These are phyloP conservation scores for Gobio gobio DNA, from an alignment of 2,113 vertebrate species.

Conservation along the genomic window DNA sequence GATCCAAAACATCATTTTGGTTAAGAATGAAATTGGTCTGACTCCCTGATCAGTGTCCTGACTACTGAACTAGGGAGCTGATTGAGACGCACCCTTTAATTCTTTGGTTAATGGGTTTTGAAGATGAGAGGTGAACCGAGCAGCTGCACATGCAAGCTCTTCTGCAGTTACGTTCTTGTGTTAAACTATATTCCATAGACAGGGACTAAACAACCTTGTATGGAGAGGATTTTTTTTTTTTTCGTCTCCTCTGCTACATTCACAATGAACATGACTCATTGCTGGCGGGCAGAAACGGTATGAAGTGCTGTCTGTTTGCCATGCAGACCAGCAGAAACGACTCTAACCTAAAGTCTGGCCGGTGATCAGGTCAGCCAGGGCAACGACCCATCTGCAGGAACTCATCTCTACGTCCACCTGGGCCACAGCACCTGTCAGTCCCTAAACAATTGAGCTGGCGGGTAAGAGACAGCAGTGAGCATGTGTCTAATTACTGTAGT, in stretches of 20 bases:
- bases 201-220: slow-evolving; percentile 25
- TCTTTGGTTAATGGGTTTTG: too few species aligned
- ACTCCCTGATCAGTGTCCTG: too few species aligned
- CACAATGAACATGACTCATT: slow-evolving; percentile 35
- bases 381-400: slow-evolving; percentile 2
- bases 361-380: not conserved
- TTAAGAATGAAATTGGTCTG: too few species aligned
- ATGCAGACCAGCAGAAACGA: not conserved
- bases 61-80: too few species aligned
- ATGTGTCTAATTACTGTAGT: slow-evolving; percentile 13
- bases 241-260: not conserved
- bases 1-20: too few species aligned
- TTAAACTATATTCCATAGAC: slow-evolving; percentile 12
- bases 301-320: slow-evolving; percentile 23
- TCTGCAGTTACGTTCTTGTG: not conserved
- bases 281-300: not conserved
- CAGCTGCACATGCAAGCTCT: not conserved
- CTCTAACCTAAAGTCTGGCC: slow-evolving; percentile 11
- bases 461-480: not conserved
- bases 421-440: slow-evolving; percentile 7
- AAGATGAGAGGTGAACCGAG: too few species aligned
- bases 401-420: not conserved
- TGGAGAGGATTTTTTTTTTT: not conserved
- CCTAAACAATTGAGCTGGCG: not conserved
- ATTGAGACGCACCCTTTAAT: too few species aligned